Percentiles rank a stretch among this genome's conserved stretches.
Conservation (phyloP, 2,888 invertebrate species). For the Chloroclysta siterata region DNA sequence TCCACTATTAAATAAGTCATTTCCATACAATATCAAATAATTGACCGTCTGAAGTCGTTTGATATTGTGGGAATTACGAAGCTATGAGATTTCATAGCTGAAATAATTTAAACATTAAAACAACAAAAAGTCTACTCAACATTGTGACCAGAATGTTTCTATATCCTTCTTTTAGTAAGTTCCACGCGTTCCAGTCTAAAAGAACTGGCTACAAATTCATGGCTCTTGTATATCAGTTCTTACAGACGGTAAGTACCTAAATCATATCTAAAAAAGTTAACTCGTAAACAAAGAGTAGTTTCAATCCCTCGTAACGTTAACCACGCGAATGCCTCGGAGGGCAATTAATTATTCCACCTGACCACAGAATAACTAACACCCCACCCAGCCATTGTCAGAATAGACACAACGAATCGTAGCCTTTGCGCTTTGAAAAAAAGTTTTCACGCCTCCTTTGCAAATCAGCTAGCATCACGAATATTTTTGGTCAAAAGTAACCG, state of each 20-base stretch:
- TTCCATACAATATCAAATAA: conserved; percentile 4
- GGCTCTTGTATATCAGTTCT: background rate
- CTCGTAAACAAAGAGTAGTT: conserved; percentile 13
- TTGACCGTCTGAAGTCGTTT: background rate
- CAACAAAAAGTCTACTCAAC: too few relatives aligned
- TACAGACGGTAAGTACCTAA: background rate
- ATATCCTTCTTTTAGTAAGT: too few relatives aligned
- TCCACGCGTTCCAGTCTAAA: too few relatives aligned
- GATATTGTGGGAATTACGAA: too few relatives aligned
- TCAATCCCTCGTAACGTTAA: conserved; percentile 15
- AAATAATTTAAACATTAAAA: too few relatives aligned
- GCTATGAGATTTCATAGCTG: too few relatives aligned
- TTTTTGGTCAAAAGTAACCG: conserved; percentile 49
- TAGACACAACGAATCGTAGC: conserved; percentile 15
- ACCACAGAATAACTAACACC: conserved; percentile 30
- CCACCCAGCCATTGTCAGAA: conserved; percentile 18
- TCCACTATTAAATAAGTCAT: conserved; percentile 26
- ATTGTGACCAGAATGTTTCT: too few relatives aligned
- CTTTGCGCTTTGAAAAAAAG: conserved; percentile 25
- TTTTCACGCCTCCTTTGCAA: conserved; percentile 51
- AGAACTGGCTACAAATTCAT: too few relatives aligned
- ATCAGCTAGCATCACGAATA: conserved; percentile 47
- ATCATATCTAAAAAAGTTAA: conserved; percentile 1
- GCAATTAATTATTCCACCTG: conserved; percentile 68
- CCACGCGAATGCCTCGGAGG: conserved; percentile 45